These are phyloP conservation scores for Mungos mungo DNA, from an alignment of 2,113 vertebrate genomes.

Conservation along the genomic window DNA sequence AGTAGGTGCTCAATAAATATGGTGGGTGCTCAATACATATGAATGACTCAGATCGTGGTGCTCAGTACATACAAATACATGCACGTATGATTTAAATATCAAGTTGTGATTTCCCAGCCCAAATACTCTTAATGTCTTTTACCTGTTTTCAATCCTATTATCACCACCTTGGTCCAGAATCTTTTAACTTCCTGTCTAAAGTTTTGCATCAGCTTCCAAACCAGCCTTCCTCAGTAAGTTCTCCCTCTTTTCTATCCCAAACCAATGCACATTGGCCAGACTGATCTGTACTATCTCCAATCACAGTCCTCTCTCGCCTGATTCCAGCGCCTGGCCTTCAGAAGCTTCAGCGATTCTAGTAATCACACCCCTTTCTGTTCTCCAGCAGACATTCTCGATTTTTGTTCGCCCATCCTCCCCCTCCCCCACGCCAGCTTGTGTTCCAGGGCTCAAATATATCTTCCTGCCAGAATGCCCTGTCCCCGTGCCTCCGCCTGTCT, in stretches of 20 bases:
- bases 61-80: neutral
- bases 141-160: conserved; percentile 20
- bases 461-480: neutral
- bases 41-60: neutral
- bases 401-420: neutral
- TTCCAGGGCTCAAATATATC: neutral
- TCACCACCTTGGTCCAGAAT: conserved; percentile 6
- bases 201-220: neutral
- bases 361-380: neutral
- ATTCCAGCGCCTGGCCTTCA: neutral
- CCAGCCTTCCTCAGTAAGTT: neutral
- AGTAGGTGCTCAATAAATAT: neutral
- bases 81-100: neutral
- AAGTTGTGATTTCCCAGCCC: neutral
- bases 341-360: neutral
- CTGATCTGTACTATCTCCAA: neutral
- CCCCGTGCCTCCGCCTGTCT: neutral
- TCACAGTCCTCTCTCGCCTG: neutral
- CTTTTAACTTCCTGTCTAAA: neutral
- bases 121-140: neutral
- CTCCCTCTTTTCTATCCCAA: neutral
- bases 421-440: neutral
- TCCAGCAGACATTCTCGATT: neutral
- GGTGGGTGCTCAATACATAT: neutral
- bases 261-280: neutral